Percentiles rank a stretch among this genome's conserved stretches.
These are phyloP conservation scores for Drosophila seguyi DNA, from an alignment of 1,140 invertebrate genomes.

Conservation along the genomic window DNA sequence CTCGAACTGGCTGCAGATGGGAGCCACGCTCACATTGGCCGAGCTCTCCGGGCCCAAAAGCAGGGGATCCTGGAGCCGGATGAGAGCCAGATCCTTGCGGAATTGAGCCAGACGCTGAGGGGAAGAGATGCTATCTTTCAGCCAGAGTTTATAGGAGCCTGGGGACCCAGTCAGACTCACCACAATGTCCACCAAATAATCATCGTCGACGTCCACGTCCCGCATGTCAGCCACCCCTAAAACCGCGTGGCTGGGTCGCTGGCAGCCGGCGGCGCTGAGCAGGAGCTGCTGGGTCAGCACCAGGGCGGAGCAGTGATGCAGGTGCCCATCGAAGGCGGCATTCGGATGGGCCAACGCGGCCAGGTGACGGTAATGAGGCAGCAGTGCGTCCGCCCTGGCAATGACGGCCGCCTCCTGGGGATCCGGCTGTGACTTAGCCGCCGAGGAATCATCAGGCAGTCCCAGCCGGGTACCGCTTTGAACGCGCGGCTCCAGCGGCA, in stretches of 20 bases:
- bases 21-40: slow-evolving; percentile 36
- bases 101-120: slow-evolving; percentile 35
- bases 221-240: slow-evolving; percentile 64
- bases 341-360: slow-evolving; percentile 60
- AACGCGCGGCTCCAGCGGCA: slow-evolving; percentile 52
- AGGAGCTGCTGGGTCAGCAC: slow-evolving; percentile 49
- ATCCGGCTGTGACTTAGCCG: not conserved
- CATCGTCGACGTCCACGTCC: slow-evolving; percentile 63
- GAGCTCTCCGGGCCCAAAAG: slow-evolving; percentile 5
- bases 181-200: slow-evolving; percentile 55
- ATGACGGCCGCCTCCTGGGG: slow-evolving; percentile 11
- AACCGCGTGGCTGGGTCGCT: slow-evolving; percentile 60
- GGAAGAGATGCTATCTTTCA: not conserved
- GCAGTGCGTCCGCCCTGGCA: slow-evolving; percentile 22
- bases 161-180: slow-evolving; percentile 16
- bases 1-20: slow-evolving; percentile 58
- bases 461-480: slow-evolving; percentile 17
- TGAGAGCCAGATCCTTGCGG: slow-evolving; percentile 47
- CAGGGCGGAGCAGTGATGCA: slow-evolving; percentile 63
- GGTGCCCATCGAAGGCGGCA: slow-evolving; percentile 63
- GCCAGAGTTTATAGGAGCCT: not conserved
- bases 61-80: slow-evolving; percentile 34
- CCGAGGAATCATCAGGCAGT: not conserved
- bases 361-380: slow-evolving; percentile 55
- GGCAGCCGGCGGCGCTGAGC: slow-evolving; percentile 54